Base-by-base conservation (phyloP, 2,113 vertebrate genomes). In the Mobula hypostoma region DNA sequence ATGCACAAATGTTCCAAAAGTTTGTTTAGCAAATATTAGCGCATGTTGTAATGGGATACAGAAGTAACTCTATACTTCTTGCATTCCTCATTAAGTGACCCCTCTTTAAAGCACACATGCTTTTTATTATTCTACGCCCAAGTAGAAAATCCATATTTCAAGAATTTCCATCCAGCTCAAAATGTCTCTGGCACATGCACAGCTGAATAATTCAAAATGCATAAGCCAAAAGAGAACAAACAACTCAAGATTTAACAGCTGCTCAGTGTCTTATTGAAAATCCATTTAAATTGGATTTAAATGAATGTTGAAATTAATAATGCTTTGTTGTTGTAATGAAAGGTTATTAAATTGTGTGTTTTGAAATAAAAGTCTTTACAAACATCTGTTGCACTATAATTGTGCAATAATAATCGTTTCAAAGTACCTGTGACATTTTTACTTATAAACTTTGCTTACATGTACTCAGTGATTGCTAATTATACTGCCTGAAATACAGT, bases 81-180 rank as follows among this genome's bases (percentile, higher is more conserved):
- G 91, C 96, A 96, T 97, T 97, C 97, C 96, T 97, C 96, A 97
- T 97, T 97, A 97, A 96, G 96, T 96, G 96, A 96, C 97, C 96
- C 95, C 95, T 95, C 97, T 96, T 96, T 96, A 97, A 97, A 96
- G 96, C 96, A 97, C 97, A 97, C 97, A 97, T 98, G 97, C 97
- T 97, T 98, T 97, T 97, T 97, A 97, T 98, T 98, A 97, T 97
- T 97, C 97, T 97, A 96, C 96, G 97, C 97, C 97, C 97, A 97
- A 96, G 97, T 96, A 96, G 97, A 97, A 97, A 97, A 97, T 97
- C 97, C 97, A 96, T 96, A 96, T 97, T 97, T 95, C 96, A 95
- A 97, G 96, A 97, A 96, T 97, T 97, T 97, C 97, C 97, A 97
- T 97, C 96, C 96, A 96, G 96, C 95, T 95, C 95, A 96, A 96